Conservation (phyloP, 64 coral and sea anemone species). For the Stichodactyla helianthus region DNA sequence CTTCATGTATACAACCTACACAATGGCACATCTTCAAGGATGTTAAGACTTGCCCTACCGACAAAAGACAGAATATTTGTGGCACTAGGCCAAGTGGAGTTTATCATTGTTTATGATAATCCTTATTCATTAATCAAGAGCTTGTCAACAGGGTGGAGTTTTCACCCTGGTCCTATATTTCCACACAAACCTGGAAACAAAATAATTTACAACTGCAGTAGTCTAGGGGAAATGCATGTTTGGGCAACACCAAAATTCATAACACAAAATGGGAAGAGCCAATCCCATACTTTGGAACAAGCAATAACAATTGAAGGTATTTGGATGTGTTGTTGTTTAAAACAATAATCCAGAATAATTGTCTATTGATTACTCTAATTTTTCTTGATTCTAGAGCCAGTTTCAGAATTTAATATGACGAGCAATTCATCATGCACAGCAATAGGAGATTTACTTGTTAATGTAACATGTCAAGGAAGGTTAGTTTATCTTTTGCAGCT, state of each 20-base stretch:
- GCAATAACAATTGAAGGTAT: background rate
- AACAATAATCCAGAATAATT: too few species aligned
- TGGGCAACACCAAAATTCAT: conserved; percentile 1
- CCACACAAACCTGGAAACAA: background rate
- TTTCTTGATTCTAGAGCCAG: background rate
- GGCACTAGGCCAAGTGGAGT: background rate
- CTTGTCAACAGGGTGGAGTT: conserved; percentile 9
- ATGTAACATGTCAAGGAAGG: background rate
- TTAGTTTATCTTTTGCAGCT: background rate
- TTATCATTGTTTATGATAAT: background rate
- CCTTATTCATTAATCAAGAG: conserved; percentile 10
- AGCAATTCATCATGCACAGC: background rate
- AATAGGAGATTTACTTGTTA: background rate
- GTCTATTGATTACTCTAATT: background rate
- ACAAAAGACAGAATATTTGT: background rate
- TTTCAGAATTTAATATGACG: background rate
- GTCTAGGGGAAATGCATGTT: background rate
- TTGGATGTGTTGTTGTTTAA: background rate
- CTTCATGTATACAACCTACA: background rate
- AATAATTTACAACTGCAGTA: background rate
- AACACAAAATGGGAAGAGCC: background rate
- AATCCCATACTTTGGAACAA: background rate
- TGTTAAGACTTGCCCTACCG: background rate
- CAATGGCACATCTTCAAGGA: background rate
- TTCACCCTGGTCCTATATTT: background rate